A percentile compares a stretch with the other conserved stretches of the same genome.
phyloP scores from a whole-genome alignment of 2,888 invertebrate genomes.

The Euzetes globulus region DNA sequence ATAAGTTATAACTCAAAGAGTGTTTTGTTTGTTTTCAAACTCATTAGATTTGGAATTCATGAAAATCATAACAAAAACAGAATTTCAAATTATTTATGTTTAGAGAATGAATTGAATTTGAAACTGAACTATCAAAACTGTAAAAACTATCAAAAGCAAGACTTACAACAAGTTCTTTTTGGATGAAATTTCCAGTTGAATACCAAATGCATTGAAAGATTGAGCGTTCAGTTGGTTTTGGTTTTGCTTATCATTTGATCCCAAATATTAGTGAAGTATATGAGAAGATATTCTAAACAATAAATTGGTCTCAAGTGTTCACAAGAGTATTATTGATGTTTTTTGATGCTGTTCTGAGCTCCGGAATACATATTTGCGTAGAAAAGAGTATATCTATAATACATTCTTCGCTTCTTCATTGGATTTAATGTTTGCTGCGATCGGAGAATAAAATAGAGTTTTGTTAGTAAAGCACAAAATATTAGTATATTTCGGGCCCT shows the following conservation, averaged over 20 bases:
- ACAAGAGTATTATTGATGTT: constrained; percentile 11
- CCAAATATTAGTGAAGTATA: background rate
- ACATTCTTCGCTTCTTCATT: background rate
- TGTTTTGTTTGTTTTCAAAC: too few relatives aligned
- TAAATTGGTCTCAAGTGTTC: constrained; percentile 19
- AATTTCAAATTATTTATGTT: too few relatives aligned
- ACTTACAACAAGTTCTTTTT: too few relatives aligned
- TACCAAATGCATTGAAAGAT: background rate
- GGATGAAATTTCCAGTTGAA: too few relatives aligned
- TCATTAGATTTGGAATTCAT: too few relatives aligned
- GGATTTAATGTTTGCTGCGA: constrained; percentile 19
- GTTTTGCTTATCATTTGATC: background rate
- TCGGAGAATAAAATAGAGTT: constrained; percentile 4
- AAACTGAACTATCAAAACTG: too few relatives aligned
- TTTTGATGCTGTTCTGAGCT: constrained; percentile 1
- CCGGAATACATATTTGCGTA: background rate
- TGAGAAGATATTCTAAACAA: constrained; percentile 17
- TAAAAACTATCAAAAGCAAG: too few relatives aligned
- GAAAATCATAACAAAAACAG: too few relatives aligned
- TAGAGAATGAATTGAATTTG: too few relatives aligned
- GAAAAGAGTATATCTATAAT: constrained; percentile 12
- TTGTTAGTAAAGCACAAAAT: constrained; percentile 15
- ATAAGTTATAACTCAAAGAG: too few relatives aligned
- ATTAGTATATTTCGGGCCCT: background rate
- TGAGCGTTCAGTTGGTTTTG: background rate